Conservation (phyloP, 1,140 invertebrate species). For the Ericerus pela region DNA sequence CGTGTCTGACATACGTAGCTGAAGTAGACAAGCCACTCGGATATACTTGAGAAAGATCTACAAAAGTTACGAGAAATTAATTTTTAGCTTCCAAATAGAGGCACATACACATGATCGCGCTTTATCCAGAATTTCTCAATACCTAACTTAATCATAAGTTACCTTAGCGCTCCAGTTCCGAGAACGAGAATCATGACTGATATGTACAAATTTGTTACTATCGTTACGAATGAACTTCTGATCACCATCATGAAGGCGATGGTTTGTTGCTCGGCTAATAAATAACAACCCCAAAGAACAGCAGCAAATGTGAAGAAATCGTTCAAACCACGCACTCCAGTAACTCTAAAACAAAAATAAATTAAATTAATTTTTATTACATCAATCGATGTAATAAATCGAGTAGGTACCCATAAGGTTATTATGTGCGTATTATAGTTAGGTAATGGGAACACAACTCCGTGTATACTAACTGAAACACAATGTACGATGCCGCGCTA, state of each 20-base stretch:
- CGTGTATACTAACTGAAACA: conserved; percentile 49
- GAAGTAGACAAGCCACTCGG: conserved; percentile 64
- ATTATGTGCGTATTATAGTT: not conserved
- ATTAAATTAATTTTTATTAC: conserved; percentile 10
- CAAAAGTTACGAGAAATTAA: conserved; percentile 12
- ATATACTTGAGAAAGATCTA: conserved; percentile 41
- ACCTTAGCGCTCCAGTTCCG: conserved; percentile 65
- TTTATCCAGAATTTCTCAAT: too few relatives aligned
- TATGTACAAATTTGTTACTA: conserved; percentile 58
- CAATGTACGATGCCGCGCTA: conserved; percentile 45
- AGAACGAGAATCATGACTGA: conserved; percentile 54
- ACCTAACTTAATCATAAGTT: too few relatives aligned
- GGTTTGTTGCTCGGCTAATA: conserved; percentile 69
- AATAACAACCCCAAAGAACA: conserved; percentile 59
- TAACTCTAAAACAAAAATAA: conserved; percentile 24
- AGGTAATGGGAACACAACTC: not conserved
- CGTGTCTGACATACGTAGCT: conserved; percentile 59
- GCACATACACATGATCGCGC: too few relatives aligned
- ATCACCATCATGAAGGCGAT: conserved; percentile 66
- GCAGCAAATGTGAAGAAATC: conserved; percentile 26
- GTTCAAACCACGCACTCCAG: conserved; percentile 19
- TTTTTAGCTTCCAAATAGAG: not conserved
- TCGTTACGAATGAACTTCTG: conserved; percentile 56
- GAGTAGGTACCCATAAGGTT: not conserved
- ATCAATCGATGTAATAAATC: conserved; percentile 17